Percentiles rank a stretch among this genome's conserved stretches.
phyloP scores from a whole-genome alignment of 2,113 vertebrate species.

The Daphoenositta chrysoptera region DNA sequence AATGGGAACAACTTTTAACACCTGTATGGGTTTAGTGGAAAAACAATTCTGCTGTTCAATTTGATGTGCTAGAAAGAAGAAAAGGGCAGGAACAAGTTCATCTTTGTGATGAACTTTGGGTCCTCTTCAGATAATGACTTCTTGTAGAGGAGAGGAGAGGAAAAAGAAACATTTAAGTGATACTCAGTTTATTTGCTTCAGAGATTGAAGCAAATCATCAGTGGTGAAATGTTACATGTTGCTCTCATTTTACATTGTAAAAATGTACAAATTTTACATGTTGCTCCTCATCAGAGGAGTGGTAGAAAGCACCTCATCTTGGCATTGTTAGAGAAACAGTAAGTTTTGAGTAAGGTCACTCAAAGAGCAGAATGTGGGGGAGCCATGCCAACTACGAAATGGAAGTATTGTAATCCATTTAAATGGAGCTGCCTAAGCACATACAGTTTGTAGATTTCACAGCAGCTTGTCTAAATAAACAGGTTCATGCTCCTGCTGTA shows the following conservation, averaged over 20 bases:
- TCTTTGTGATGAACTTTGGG: neutral
- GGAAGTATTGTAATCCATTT: accelerated
- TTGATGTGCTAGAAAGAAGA: neutral
- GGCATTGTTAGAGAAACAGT: neutral
- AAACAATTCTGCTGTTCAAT: neutral
- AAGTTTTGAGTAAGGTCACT: neutral
- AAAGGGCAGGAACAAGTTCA: neutral
- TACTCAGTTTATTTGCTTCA: neutral
- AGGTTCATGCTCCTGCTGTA: neutral
- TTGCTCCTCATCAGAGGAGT: too few species aligned
- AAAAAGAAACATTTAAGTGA: neutral
- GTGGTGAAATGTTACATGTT: neutral
- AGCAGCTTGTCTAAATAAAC: neutral
- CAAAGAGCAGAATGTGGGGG: neutral
- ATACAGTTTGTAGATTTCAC: neutral
- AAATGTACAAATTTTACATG: too few species aligned
- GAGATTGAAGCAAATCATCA: neutral
- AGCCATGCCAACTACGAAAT: accelerated
- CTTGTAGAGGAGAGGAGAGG: neutral
- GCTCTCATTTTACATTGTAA: neutral
- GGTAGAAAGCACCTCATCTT: neutral
- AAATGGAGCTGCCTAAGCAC: neutral
- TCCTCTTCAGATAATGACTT: neutral
- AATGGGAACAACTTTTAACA: neutral
- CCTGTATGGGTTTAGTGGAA: neutral